phyloP scores from a whole-genome alignment of 2,113 vertebrate genomes.

The Pelodiscus sinensis region DNA sequence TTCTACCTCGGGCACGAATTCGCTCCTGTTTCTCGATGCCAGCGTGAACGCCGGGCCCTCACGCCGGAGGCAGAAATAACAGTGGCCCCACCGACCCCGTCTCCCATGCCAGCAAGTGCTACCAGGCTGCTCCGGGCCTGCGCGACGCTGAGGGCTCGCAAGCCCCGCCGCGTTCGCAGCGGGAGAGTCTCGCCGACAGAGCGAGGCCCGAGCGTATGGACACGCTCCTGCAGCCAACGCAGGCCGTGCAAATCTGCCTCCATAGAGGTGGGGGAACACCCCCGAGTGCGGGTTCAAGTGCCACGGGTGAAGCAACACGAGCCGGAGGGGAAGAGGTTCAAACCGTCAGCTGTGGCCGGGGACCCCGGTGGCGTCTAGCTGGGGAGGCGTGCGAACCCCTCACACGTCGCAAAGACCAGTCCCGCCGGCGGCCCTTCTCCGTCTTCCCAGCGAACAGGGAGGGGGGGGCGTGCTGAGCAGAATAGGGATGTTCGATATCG shows the following conservation, averaged over 20 bases:
- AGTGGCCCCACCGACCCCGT: background rate
- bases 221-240: rapidly evolving
- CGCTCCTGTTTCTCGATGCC: background rate
- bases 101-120: background rate
- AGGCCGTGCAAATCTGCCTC: background rate
- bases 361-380: background rate
- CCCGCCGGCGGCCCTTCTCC: too few relatives aligned
- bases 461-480: background rate
- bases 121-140: background rate
- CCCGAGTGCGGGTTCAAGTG: background rate
- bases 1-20: rapidly evolving
- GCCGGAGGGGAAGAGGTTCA: too few relatives aligned
- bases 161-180: background rate
- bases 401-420: background rate
- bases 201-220: background rate
- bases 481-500: too few relatives aligned
- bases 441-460: background rate
- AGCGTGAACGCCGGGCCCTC: background rate
- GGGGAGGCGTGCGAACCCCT: too few relatives aligned
- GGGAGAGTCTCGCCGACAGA: background rate
- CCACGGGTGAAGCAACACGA: background rate
- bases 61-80: background rate
- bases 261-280: background rate
- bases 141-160: background rate
- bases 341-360: background rate